These are phyloP conservation scores for Ptilorrhoa leucosticta DNA, from an alignment of 2,113 vertebrate species.

Conservation along the genomic window DNA sequence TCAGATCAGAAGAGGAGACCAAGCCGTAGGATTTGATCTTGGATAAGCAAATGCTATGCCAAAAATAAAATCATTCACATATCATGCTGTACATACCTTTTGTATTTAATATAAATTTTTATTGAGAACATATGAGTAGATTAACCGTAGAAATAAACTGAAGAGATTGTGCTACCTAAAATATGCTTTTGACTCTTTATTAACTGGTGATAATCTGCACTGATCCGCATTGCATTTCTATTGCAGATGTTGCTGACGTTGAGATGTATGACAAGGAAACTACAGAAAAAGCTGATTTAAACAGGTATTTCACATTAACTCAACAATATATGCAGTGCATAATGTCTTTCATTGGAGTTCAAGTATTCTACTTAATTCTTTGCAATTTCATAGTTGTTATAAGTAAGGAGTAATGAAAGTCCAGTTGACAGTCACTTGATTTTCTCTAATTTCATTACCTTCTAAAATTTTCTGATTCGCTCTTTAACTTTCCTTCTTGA, in stretches of 20 bases:
- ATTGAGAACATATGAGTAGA: constrained; percentile 50
- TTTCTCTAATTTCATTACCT: constrained; percentile 54
- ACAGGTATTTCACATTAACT: constrained; percentile 66
- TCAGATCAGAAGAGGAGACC: not conserved
- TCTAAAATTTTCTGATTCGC: constrained; percentile 58
- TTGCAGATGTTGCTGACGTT: constrained; percentile 69
- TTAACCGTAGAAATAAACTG: constrained; percentile 45
- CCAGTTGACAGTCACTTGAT: constrained; percentile 59
- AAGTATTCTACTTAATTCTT: constrained; percentile 25
- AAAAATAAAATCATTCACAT: not conserved
- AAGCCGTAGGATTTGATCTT: not conserved
- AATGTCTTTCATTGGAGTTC: constrained; percentile 59
- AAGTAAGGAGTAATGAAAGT: constrained; percentile 67
- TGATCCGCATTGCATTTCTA: constrained; percentile 62
- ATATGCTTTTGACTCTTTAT: constrained; percentile 37
- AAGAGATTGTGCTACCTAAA: constrained; percentile 37
- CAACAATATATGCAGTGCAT: constrained; percentile 27
- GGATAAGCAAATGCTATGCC: not conserved
- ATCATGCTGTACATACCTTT: not conserved
- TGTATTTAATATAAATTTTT: constrained; percentile 37
- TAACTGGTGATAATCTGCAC: constrained; percentile 67
- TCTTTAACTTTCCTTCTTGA: constrained; percentile 50
- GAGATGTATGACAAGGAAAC: constrained; percentile 57
- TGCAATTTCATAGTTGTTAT: constrained; percentile 60
- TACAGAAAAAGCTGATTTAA: constrained; percentile 55